Evolutionary conservation across 2,888 invertebrate species (phyloP).

Genomic region (Glomeris marginata): DNA sequence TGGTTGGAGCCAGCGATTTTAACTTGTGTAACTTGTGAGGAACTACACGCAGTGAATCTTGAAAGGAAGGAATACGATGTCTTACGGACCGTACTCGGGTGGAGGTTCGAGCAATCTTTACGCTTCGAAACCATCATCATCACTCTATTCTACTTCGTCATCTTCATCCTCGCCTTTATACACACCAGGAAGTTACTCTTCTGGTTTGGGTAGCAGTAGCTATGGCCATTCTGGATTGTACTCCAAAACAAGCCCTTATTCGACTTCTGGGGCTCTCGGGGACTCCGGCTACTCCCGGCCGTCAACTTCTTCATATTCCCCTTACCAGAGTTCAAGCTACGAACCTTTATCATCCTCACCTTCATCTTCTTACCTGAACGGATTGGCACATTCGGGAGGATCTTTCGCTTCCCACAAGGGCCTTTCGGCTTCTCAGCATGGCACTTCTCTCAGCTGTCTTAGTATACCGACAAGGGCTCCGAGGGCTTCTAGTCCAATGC

Average conservation of each 20-base stretch:
- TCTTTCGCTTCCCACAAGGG: conserved; percentile 9
- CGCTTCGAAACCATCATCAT: not conserved
- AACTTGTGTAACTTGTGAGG: too few species aligned
- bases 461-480: conserved; percentile 4
- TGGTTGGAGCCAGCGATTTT: too few species aligned
- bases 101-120: conserved; percentile 1
- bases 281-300: conserved; percentile 4
- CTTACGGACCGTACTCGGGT: conserved; percentile 8
- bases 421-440: conserved; percentile 3
- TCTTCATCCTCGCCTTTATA: not conserved
- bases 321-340: conserved; percentile 1
- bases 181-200: not conserved
- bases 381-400: conserved; percentile 5
- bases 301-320: not conserved
- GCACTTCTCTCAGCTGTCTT: conserved; percentile 5
- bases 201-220: not conserved
- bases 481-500: conserved; percentile 11
- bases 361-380: conserved; percentile 9
- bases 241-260: too few species aligned
- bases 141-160: not conserved
- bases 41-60: too few species aligned
- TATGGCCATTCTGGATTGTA: not conserved
- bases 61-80: not conserved
- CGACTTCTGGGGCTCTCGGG: not conserved
- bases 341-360: conserved; percentile 1